Percentiles rank a stretch among this genome's conserved stretches.
phyloP scores from a whole-genome alignment of 2,797 vertebrate species.

The Argyrosomus regius region DNA sequence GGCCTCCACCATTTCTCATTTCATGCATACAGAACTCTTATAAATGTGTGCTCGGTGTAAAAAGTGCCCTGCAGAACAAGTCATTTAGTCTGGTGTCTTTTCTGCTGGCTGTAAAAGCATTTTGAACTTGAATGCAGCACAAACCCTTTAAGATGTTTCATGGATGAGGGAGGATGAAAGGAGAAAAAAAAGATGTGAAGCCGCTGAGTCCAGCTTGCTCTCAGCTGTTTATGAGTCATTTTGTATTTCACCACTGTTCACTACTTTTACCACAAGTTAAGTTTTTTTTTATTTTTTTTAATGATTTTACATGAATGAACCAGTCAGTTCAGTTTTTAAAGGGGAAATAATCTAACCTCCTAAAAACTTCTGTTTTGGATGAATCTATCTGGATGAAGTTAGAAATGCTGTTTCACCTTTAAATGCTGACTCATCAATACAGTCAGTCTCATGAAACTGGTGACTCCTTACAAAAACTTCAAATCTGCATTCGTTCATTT shows the following conservation, averaged over 20 bases:
- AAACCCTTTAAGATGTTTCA: neutral
- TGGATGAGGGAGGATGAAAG: too few relatives aligned
- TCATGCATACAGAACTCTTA: slow-evolving; percentile 25
- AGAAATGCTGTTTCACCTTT: too few relatives aligned
- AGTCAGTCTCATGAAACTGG: too few relatives aligned
- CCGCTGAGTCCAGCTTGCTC: neutral
- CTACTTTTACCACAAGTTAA: slow-evolving; percentile 2
- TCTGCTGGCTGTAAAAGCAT: neutral
- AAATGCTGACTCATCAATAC: too few relatives aligned
- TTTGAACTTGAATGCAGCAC: slow-evolving; percentile 8
- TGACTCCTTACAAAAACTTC: too few relatives aligned
- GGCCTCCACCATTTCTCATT: slow-evolving; percentile 52
- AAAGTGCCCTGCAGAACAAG: slow-evolving; percentile 7
- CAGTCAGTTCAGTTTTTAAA: neutral
- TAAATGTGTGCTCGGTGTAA: slow-evolving; percentile 7
- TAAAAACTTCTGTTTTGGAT: too few relatives aligned
- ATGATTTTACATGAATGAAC: neutral
- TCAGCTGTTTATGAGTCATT: neutral
- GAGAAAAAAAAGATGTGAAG: neutral
- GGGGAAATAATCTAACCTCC: too few relatives aligned
- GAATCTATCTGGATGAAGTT: too few relatives aligned
- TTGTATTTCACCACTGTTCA: neutral
- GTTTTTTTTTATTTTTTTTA: too few relatives aligned
- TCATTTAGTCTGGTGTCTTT: neutral
- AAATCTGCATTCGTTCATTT: too few relatives aligned